These are phyloP conservation scores for Zootoca vivipara DNA, from an alignment of 2,113 vertebrate genomes.

Conservation along the genomic window DNA sequence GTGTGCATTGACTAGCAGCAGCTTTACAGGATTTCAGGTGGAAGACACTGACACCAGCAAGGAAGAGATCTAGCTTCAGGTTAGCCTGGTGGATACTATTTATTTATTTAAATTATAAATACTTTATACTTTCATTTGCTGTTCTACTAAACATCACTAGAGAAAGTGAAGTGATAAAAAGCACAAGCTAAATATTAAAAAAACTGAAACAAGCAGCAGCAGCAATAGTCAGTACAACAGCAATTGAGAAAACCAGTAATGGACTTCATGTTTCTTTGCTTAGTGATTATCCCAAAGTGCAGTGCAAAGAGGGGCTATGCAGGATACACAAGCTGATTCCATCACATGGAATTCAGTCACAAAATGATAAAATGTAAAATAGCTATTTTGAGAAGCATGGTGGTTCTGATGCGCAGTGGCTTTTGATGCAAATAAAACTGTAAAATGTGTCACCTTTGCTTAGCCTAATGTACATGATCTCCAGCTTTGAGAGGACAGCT, in stretches of 20 bases:
- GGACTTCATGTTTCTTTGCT: no score
- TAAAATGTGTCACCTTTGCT: background rate
- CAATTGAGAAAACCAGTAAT: background rate
- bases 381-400: conserved; percentile 30
- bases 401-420: conserved; percentile 21
- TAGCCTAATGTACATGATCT: conserved; percentile 34
- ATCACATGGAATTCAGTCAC: conserved; percentile 1
- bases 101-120: background rate
- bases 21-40: no score
- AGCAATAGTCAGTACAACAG: background rate
- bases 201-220: background rate
- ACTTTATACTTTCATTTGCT: background rate
- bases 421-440: conserved; percentile 38
- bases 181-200: background rate
- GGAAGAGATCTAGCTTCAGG: background rate
- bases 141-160: background rate
- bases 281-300: background rate
- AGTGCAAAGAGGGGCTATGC: background rate
- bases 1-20: no score
- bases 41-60: background rate
- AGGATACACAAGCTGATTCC: conserved; percentile 31
- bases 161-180: background rate
- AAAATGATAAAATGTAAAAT: conserved; percentile 8
- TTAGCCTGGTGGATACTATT: background rate
- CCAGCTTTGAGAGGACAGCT: conserved; percentile 12